Base-by-base conservation (phyloP, 2,113 vertebrate genomes). In the Chroicocephalus ridibundus region DNA sequence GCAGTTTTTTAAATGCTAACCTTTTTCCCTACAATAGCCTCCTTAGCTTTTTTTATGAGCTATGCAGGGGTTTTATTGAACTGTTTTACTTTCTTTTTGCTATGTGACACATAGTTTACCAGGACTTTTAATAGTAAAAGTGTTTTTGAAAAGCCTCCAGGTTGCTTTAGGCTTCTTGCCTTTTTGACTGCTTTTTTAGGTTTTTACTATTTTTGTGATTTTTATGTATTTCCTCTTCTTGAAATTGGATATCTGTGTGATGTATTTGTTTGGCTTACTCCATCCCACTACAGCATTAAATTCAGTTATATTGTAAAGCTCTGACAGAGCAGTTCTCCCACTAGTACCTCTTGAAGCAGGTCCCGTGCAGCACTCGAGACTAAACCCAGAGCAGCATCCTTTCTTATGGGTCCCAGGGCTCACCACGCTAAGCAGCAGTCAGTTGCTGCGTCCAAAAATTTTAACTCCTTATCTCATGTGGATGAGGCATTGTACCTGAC, bases 101-200 rank as follows among this genome's bases (percentile, higher is more conserved):
- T 85, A 80, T 13, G 54, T 72, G 44, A 82, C 54, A 72, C 55
- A 32, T 4, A 54, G 70, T 93, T 91, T 91, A 79, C 77, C 32
- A 47, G 11, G 44, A 12, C 55, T 89, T 94, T 89, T 82, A 93
- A 54, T 70, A 34, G 52, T 54, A 54, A 54, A 10, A 72, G 54
- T 88, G 49, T 38, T 95, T 96, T 85, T 96, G 66, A 93, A 96
- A 95, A 88, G 66, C 25, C 34, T 96, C 78, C 70, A 80, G 87
- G 15, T 91, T 96, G 25, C 87, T 91, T 90, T 91, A 91, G 87
- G 78, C 87, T 72, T 91, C 81, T 91, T 96, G 84, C 62, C 54
- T 88, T 93, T 95, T 85, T 78, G 70, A 93, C 70, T 65, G 84
- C 61, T 76, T 91, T 90, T 84, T 87, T 34, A 79, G 31, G 14